Conservation (phyloP, 2,113 vertebrate species). For the Lepisosteus oculatus region DNA sequence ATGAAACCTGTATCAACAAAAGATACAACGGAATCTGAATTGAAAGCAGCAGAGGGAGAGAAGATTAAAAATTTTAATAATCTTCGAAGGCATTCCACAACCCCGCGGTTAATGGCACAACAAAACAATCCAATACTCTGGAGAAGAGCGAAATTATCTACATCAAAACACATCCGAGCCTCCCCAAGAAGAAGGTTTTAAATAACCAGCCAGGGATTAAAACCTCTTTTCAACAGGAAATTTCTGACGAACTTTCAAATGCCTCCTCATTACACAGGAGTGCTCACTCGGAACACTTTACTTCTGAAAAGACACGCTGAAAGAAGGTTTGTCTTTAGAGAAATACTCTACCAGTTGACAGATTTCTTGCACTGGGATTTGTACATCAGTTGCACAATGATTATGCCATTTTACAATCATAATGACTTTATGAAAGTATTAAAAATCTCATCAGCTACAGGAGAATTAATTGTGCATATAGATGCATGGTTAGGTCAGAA, state of each 20-base stretch:
- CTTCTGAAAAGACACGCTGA: not conserved
- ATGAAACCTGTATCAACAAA: constrained; percentile 29
- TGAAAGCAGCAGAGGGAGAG: constrained; percentile 34
- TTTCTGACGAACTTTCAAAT: constrained; percentile 6
- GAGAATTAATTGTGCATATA: not conserved
- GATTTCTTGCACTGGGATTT: constrained; percentile 35
- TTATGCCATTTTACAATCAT: constrained; percentile 34
- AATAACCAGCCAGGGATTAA: constrained; percentile 8
- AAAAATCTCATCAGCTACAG: constrained; percentile 5
- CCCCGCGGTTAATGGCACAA: constrained; percentile 65
- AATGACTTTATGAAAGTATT: constrained; percentile 39
- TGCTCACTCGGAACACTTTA: not conserved
- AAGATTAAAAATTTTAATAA: constrained; percentile 68
- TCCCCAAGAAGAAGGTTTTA: constrained; percentile 7
- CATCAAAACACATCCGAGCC: constrained; percentile 41
- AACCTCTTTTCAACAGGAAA: constrained; percentile 4
- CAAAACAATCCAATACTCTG: constrained; percentile 57
- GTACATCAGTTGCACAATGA: constrained; percentile 36
- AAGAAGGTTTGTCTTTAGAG: constrained; percentile 27
- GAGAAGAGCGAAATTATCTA: constrained; percentile 58
- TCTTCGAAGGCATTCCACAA: constrained; percentile 50
- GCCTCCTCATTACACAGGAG: constrained; percentile 5
- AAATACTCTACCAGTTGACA: constrained; percentile 27
- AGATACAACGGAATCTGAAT: constrained; percentile 32
- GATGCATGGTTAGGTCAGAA: not conserved